Base-by-base conservation (phyloP, 2,113 vertebrate genomes). In the Anser brachyrhynchus region DNA sequence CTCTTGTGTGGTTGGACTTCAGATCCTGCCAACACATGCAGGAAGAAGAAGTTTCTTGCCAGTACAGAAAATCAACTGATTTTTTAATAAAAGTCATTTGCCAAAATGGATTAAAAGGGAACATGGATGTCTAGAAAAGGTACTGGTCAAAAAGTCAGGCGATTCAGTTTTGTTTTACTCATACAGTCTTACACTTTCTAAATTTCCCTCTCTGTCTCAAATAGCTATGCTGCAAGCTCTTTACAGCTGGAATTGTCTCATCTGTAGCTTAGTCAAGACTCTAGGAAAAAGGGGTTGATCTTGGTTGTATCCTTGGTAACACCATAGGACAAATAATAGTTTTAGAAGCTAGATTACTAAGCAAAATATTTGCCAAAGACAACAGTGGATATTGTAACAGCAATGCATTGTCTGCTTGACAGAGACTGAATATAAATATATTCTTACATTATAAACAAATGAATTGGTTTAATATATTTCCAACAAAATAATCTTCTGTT, bases 391-490 rank as follows among this genome's bases (percentile, higher is more conserved):
- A 85, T 37, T 74, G 22, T 57, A 91, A 69, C 5, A 87, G 37
- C 33, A 65, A 54, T 26, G 21, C 55, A 55, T n/a, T 89, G 33
- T 46, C 58, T 90, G 72, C 51, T 84, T 89, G 70, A 80, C 62
- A 92, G 10, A 70, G 57, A 31, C 6, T 57, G 86, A 90, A 87
- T 75, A 84, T 18, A 87, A 93, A 93, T 43, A 11, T 23, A 65
- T 69, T 59, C 52, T 87, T 79, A 86, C 52, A 87, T 91, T 87
- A 46, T 61, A 89, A 65, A 55, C 43, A 85, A 87, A 89, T 61
- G 7, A 89, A 87, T 67, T 69, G 61, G 22, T 89, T 91, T 95
- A 89, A 94, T 78, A 3, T n/a, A 65, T 89, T 95, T 87, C 26
- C 59, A 61, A 67, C 13, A 83, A 85, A 90, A 80, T 74, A 73